These are phyloP conservation scores for Champsocephalus esox DNA, from an alignment of 2,797 vertebrate genomes.

Conservation along the genomic window DNA sequence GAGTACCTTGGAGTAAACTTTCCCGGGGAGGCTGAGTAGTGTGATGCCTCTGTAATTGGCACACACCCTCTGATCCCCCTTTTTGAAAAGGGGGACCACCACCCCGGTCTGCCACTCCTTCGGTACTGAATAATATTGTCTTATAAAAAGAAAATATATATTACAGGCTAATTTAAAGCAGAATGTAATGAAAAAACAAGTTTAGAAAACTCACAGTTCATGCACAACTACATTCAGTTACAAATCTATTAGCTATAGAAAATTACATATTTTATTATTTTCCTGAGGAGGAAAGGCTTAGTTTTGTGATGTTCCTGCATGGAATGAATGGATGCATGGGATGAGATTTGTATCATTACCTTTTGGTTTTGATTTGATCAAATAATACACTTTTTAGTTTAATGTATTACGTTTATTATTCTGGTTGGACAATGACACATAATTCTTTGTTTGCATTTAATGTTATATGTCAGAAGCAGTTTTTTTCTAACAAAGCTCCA, in stretches of 20 bases:
- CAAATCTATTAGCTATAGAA: constrained; percentile 1
- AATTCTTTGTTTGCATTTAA: neutral
- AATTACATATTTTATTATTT: too few relatives aligned
- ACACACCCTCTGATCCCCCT: too few relatives aligned
- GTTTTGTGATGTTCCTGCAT: too few relatives aligned
- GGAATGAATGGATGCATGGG: too few relatives aligned
- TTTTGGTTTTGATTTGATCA: neutral
- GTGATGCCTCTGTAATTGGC: too few relatives aligned
- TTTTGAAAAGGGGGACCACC: too few relatives aligned
- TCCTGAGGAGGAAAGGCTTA: too few relatives aligned
- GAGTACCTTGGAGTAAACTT: too few relatives aligned
- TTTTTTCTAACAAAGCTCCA: neutral
- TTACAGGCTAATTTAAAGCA: neutral
- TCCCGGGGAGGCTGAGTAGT: too few relatives aligned
- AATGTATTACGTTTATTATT: neutral
- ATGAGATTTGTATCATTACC: neutral
- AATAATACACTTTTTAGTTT: neutral
- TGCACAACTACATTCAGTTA: neutral
- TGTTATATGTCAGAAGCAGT: neutral
- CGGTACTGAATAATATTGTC: neutral
- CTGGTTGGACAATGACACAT: neutral
- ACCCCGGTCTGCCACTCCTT: too few relatives aligned
- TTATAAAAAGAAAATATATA: neutral
- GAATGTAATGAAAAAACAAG: neutral
- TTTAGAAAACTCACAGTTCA: neutral